These are phyloP conservation scores for Cryptotermes secundus DNA, from an alignment of 1,140 invertebrate genomes.

Conservation along the genomic window DNA sequence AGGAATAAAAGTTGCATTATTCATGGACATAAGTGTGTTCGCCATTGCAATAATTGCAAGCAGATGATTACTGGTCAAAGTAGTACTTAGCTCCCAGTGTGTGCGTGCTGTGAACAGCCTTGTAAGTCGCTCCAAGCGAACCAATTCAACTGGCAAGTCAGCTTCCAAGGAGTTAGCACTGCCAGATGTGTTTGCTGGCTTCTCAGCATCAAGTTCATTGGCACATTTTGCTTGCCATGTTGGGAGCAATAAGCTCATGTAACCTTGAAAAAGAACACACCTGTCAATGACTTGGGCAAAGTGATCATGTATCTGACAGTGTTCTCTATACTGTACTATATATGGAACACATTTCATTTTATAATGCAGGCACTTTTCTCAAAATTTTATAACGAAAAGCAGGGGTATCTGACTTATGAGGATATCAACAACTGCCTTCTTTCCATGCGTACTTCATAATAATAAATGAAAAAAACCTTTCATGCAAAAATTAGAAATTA, in stretches of 20 bases:
- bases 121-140: conserved; percentile 73
- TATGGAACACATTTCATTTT: too few relatives aligned
- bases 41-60: conserved; percentile 90
- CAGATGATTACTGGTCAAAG: conserved; percentile 93
- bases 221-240: conserved; percentile 64
- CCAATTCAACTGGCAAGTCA: conserved; percentile 70
- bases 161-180: conserved; percentile 50
- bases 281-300: too few relatives aligned
- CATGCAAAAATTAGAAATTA: too few relatives aligned
- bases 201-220: conserved; percentile 45
- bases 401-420: too few relatives aligned
- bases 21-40: conserved; percentile 98
- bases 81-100: conserved; percentile 95
- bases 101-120: conserved; percentile 80
- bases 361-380: too few relatives aligned
- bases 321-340: too few relatives aligned
- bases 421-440: too few relatives aligned
- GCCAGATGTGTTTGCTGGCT: conserved; percentile 32
- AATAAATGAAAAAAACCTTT: too few relatives aligned
- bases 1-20: conserved; percentile 87
- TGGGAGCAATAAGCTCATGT: conserved; percentile 92
- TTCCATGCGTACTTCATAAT: too few relatives aligned
- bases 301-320: too few relatives aligned
- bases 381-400: too few relatives aligned
- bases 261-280: conserved; percentile 51